Conservation (phyloP, 2,888 invertebrate species). For the Iselma pallidipennis region DNA sequence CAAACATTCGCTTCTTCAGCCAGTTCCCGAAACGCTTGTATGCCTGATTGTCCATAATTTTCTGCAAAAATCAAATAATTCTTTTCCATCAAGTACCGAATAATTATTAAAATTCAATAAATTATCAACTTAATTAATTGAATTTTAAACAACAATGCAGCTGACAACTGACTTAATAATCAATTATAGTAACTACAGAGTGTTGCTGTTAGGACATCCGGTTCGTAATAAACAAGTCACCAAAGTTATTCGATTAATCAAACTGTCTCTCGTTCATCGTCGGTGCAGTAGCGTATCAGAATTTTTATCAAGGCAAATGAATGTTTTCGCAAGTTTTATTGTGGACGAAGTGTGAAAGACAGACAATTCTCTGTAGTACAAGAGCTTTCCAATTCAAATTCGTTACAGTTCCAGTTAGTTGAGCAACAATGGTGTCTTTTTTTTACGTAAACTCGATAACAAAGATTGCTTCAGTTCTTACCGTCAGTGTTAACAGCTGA, state of each 20-base stretch:
- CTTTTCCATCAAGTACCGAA: background rate
- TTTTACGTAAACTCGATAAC: no score
- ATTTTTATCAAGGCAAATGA: background rate
- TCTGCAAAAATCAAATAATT: constrained; percentile 57
- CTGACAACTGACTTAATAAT: constrained; percentile 20
- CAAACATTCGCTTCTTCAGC: constrained; percentile 70
- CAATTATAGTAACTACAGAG: constrained; percentile 15
- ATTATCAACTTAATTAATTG: constrained; percentile 1
- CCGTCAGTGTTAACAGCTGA: constrained; percentile 77
- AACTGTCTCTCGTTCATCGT: constrained; percentile 8
- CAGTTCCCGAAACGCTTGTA: constrained; percentile 73
- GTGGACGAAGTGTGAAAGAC: no score
- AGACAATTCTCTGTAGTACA: background rate
- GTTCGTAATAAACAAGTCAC: background rate
- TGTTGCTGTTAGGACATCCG: no score
- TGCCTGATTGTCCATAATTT: constrained; percentile 77
- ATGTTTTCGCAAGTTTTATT: background rate
- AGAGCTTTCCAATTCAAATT: background rate
- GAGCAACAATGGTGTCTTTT: no score
- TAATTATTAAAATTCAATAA: background rate
- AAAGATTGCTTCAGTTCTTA: constrained; percentile 57
- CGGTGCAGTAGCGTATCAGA: background rate
- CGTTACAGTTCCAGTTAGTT: constrained; percentile 3
- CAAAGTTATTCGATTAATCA: constrained; percentile 22
- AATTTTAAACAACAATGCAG: constrained; percentile 10